Evolutionary conservation across 2,797 vertebrate species (phyloP), one percentile per base, ranked within the genome.

Genomic region (Enteromius trimaculatus): DNA sequence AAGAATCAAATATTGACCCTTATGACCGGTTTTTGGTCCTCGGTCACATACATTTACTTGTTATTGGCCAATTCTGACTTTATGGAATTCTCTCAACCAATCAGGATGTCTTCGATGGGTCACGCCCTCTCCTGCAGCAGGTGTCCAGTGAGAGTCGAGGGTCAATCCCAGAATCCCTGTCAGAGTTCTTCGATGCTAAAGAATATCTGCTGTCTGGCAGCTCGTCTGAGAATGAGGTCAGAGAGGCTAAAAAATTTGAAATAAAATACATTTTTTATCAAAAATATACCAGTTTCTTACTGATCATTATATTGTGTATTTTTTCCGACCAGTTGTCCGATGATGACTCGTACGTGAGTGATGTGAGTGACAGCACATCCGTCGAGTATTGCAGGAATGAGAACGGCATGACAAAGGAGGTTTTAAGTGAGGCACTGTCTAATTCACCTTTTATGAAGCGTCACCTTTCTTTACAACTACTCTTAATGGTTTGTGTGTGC

Each of bases 141-240:
- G 87, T 92, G 19, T 98, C 97, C 85, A 97, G 95, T 60, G 98
- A 99, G 88, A 99, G 97, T 88, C 95, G 93, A 71, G 91, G 94
- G 0, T 99, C 98, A 8, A 94, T 99, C 80, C 94, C 97, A 0
- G 98, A 99, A 89, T 99, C 98, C 0, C 93, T 99, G 49, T 96
- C 96, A 0, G 98, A 99, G 92, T 99, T 99, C 88, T 98, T 96
- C 86, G 98, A 99, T 77, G 98, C 98, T 13, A 96, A 98, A 89
- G 98, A 99, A 92, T 96, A 98, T 88, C 94, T 99, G 0, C 92
- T 99, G 47, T 99, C 98, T 74, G 96, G 97, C n/a, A 99, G 98
- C 81, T 99, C 98, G 85, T 99, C 98, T 81, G 98, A 99, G 91
- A 99, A 98, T 49, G 98, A 99, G 96, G 98, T 99, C 70, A 88